Evolutionary conservation across 2,888 invertebrate species (phyloP), one percentile per base, ranked within the genome.

Genomic region (Sinelater perroti): DNA sequence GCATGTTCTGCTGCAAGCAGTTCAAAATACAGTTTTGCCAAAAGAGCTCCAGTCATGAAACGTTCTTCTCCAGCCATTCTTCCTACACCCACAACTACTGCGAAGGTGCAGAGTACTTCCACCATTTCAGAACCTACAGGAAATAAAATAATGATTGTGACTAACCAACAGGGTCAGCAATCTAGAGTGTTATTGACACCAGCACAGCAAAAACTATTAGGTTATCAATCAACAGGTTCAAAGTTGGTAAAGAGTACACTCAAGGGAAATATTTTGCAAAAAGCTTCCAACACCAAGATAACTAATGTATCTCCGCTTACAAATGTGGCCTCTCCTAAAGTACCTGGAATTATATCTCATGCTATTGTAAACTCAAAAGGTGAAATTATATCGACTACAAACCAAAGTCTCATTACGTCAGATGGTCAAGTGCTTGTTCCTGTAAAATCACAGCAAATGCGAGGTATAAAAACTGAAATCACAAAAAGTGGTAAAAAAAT

Each of bases 131-230:
- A 71, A 60, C 65, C 72, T 2, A 80, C 79, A 1, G 79, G 79
- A 11, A 79, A 82, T 66, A 85, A 85, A 50, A 83, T 86, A 17
- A 85, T 86, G 86, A 84, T 86, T 30, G 82, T 86, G 44, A 86
- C 86, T 0, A 83, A 85, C 67, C 82, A 84, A 49, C 84, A 85
- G 68, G 85, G 86, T 10, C 79, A 83, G 17, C 85, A 85, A 64
- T 84, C 85, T 11, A 78, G 84, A 62, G 81, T 86, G 66, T 77
- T 86, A 1, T 75, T 86, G 36, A 85, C 84, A 4, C 84, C 85
- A 0, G 83, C 84, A 58, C 85, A 86, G 67, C 84, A 84, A 65
- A 84, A 84, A 71, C 79, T 84, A 64, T 71, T 85, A 47, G 83
- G 84, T 45, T 82, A 84, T 13, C 82, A 83, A 66, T 81, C 65